Conservation (phyloP, 1,140 invertebrate species). For the Plutomurus gul region DNA sequence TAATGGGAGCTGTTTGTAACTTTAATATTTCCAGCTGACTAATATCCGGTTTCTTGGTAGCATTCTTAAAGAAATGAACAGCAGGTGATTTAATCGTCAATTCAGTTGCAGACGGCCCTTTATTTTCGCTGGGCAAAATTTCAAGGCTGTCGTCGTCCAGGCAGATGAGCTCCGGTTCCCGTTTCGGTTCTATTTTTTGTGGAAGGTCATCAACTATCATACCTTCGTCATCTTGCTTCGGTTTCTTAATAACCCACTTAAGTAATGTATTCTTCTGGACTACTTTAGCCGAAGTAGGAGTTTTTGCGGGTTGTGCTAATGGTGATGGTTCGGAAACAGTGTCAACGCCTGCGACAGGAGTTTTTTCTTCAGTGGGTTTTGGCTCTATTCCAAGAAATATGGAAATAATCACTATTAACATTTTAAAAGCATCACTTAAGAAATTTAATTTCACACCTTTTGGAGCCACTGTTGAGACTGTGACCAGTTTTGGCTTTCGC, state of each 20-base stretch:
- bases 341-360: neutral
- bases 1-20: conserved; percentile 30
- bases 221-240: neutral
- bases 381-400: neutral
- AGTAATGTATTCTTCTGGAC: conserved; percentile 34
- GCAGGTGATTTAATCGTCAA: too few species aligned
- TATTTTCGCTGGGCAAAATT: neutral
- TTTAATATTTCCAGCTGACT: neutral
- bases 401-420: too few species aligned
- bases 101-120: neutral
- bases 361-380: conserved; percentile 26
- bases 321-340: neutral
- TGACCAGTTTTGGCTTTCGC: neutral
- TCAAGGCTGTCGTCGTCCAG: neutral
- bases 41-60: neutral
- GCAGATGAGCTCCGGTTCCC: neutral
- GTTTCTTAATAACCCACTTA: conserved; percentile 14
- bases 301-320: neutral
- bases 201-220: neutral
- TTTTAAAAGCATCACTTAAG: too few species aligned
- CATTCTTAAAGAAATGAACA: neutral
- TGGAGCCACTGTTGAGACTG: neutral
- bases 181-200: neutral
- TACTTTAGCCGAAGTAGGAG: neutral
- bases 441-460: conserved; percentile 28